A percentile compares a stretch with the other conserved stretches of the same genome.
Evolutionary conservation across 2,888 invertebrate species (phyloP).

Genomic region (Xylota segnis): DNA sequence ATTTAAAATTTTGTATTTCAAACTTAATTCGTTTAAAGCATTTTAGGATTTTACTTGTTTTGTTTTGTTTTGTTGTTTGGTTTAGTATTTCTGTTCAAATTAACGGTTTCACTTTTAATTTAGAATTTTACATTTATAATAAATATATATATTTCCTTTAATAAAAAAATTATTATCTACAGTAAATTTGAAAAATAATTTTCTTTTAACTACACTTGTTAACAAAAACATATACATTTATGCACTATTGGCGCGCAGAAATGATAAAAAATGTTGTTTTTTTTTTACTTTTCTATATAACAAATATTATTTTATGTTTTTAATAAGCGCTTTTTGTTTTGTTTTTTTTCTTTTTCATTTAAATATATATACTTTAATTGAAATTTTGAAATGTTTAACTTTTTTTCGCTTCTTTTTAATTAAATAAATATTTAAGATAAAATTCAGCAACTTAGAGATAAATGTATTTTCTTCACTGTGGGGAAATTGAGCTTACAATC

Average conservation of each 20-base stretch:
- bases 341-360: slow-evolving; percentile 24
- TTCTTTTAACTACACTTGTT: slow-evolving; percentile 70
- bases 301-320: slow-evolving; percentile 42
- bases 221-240: slow-evolving; percentile 73
- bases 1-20: slow-evolving; percentile 43
- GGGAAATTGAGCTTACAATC: slow-evolving; percentile 53
- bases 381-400: slow-evolving; percentile 65
- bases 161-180: slow-evolving; percentile 72
- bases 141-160: slow-evolving; percentile 74
- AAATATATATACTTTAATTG: slow-evolving; percentile 35
- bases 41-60: slow-evolving; percentile 77
- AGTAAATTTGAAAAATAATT: slow-evolving; percentile 73
- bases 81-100: slow-evolving; percentile 25
- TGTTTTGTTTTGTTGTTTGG: slow-evolving; percentile 38
- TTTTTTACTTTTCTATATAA: slow-evolving; percentile 47
- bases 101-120: slow-evolving; percentile 27
- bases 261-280: slow-evolving; percentile 54
- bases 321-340: slow-evolving; percentile 61
- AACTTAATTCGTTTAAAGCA: slow-evolving; percentile 65
- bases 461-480: slow-evolving; percentile 59
- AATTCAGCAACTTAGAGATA: slow-evolving; percentile 79
- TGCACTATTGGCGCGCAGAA: slow-evolving; percentile 68
- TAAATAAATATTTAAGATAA: slow-evolving; percentile 77
- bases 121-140: slow-evolving; percentile 73
- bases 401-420: slow-evolving; percentile 48